Evolutionary conservation across 2,113 vertebrate genomes (phyloP).

Genomic region (Oreamnos americanus): DNA sequence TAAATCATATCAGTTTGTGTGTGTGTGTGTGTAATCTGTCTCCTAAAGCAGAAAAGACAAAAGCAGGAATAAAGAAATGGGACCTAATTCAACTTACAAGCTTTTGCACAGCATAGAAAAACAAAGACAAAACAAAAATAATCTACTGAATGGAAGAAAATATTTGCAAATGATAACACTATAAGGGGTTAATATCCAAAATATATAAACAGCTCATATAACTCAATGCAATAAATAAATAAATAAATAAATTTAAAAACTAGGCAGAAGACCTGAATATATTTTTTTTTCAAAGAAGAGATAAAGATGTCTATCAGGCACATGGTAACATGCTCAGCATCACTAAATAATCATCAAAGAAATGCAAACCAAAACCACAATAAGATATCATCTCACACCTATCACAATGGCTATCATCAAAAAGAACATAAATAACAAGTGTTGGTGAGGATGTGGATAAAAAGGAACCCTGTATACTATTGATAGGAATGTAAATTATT

Average conservation of each 20-base stretch:
- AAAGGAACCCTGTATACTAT: too few relatives aligned
- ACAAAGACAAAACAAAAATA: neutral
- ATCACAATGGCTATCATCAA: neutral
- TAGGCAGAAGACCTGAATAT: neutral
- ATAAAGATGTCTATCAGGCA: neutral
- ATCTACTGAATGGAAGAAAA: neutral
- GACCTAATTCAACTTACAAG: neutral
- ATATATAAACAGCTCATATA: neutral
- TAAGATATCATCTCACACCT: neutral
- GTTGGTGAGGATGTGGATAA: neutral
- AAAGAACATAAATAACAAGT: neutral
- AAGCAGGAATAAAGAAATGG: neutral
- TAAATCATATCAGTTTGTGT: neutral
- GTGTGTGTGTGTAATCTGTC: neutral
- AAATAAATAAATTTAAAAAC: neutral
- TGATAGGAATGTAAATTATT: neutral
- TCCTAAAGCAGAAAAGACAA: neutral
- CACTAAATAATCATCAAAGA: neutral
- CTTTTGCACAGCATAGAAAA: neutral
- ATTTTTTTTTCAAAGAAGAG: neutral
- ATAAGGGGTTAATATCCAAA: neutral
- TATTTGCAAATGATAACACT: neutral
- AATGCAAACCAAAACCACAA: neutral
- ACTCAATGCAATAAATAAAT: neutral
- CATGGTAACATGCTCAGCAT: neutral